Base-by-base conservation (phyloP, 1,140 invertebrate species). In the Leptinotarsa defecta region DNA sequence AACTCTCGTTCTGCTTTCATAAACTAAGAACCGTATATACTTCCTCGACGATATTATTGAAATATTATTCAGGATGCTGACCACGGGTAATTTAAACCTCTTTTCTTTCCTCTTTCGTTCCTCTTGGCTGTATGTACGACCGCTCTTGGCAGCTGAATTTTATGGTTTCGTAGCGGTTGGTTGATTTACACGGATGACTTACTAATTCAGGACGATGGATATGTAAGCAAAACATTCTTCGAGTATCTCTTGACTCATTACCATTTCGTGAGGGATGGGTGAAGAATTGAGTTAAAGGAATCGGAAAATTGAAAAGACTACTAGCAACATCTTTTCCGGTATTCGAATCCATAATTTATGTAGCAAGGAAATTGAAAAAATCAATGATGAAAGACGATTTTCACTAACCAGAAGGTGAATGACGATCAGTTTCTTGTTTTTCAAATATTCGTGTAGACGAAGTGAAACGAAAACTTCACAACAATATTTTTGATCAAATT, bases 31-130 rank as follows among this genome's bases (percentile, higher is more conserved):
- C 34, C 34, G 34, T 65, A 20, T 34, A 65, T 24, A 65, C 64
- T 65, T 65, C 64, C 64, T 65, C 27, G 13, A 65, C 22, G 20
- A 65, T 22, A 65, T 65, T 65, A 65, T 65, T 65, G 64, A 65
- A 65, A 65, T 65, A 65, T 65, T 65, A 65, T 65, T 65, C 64
- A 65, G 64, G 64, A 65, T 65, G 64, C 64, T 34, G 27, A 20
- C 64, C 64, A 65, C 64, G 64, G 27, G 22, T 20, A 65, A 65
- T 65, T 65, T 22, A 22, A 65, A 65, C 20, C 64, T 17, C 20
- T 65, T 65, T 65, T 65, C 27, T 34, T 65, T 65, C 20, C 64
- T 65, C 64, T 22, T 65, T 65, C 52, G 52, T 57, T 57, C 52
- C 52, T 57, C 52, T 65, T 65, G 20, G 64, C 27, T 65, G 64